Conservation (phyloP, 2,113 vertebrate genomes). For the Chauna torquata region DNA sequence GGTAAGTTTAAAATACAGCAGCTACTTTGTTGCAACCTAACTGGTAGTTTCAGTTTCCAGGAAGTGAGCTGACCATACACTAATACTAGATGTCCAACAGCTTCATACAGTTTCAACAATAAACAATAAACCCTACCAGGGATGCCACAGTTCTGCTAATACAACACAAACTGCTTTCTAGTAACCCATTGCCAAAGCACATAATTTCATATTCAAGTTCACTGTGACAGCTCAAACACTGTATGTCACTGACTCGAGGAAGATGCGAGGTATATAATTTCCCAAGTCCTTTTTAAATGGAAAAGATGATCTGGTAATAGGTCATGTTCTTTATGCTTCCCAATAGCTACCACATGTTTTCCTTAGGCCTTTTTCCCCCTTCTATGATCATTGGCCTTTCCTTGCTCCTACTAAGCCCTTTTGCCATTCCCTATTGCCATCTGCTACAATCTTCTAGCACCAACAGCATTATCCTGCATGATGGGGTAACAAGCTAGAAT, state of each 20-base stretch:
- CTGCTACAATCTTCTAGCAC: neutral
- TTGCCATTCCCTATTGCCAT: neutral
- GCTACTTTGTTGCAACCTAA: neutral
- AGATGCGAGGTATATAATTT: neutral
- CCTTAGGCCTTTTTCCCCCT: neutral
- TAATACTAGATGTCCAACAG: neutral
- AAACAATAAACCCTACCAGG: neutral
- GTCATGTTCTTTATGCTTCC: neutral
- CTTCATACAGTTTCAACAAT: neutral
- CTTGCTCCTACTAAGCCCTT: neutral
- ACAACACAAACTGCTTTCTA: neutral
- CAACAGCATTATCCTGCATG: neutral
- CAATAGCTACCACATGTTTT: neutral
- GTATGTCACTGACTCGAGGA: neutral
- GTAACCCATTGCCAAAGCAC: neutral
- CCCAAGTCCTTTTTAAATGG: neutral
- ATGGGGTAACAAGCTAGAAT: neutral
- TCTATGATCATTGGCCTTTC: neutral
- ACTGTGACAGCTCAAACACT: neutral
- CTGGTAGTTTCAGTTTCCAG: neutral
- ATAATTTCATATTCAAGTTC: neutral
- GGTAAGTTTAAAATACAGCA: neutral
- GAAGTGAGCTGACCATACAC: neutral
- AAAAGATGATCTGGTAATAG: neutral
- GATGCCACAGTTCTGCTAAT: neutral